Base-by-base conservation (phyloP, 2,113 vertebrate genomes). In the Takifugu flavidus region DNA sequence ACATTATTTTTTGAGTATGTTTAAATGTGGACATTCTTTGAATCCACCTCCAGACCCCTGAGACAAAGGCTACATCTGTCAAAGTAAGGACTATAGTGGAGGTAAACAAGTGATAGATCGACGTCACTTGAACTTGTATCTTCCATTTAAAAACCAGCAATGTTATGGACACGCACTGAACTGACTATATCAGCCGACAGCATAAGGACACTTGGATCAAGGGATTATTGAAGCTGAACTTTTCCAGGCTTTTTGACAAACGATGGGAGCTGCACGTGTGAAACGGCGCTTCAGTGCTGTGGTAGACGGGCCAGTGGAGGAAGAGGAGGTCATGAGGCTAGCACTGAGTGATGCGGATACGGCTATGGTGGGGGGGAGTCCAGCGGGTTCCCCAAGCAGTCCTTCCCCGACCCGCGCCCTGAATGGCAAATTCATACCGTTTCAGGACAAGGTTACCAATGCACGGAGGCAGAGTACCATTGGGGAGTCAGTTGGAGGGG, bases 271-370 rank as follows among this genome's bases (percentile, higher is more conserved):
- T 0, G 91, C 89, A 43, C 90, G 91, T 47, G 89, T 92, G 8
- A 92, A 92, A 79, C 82, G 89, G 1, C 91, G 91, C 67, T 92
- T 92, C 75, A 92, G 91, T 74, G 88, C 86, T 42, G 91, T 89
- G 82, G 88, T 91, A 34, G 91, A 92, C 78, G 88, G 79, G 58
- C 89, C 88, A 60, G 74, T 90, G 50, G 89, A 92, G 39, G 91
- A 91, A 70, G 91, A 92, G 80, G 91, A 92, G 69, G 85, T 92
- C 74, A 91, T 91, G 90, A 89, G 78, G 74, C 79, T 92, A 78
- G 90, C 91, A 50, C 90, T 90, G 65, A 90, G 85, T 65, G 86
- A 84, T 34, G 89, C 81, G 39, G 88, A 87, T 20, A 86, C 81
- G 28, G 82, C 86, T 28, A 42, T 67, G 44, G 72, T 65, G 20